These are phyloP conservation scores for Tupaia chinensis DNA, from an alignment of 2,113 vertebrate species.

Conservation along the genomic window DNA sequence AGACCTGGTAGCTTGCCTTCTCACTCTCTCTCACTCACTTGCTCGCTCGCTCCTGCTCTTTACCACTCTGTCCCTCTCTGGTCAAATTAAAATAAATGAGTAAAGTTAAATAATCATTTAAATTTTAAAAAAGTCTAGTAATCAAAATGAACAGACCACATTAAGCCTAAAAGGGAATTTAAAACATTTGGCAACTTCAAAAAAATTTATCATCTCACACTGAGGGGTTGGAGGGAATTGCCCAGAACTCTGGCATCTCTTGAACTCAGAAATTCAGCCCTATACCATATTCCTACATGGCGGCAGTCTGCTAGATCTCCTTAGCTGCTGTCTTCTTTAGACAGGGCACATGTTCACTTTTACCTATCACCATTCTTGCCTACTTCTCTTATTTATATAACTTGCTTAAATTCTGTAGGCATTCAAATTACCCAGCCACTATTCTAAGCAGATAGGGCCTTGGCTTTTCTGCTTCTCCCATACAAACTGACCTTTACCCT, in stretches of 20 bases:
- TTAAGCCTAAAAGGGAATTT: not conserved
- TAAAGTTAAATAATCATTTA: too few relatives aligned
- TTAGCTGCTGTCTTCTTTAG: not conserved
- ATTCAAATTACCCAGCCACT: not conserved
- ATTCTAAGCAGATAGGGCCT: not conserved
- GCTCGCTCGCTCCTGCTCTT: too few relatives aligned
- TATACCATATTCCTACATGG: not conserved
- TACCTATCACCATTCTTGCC: not conserved
- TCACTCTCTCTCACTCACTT: too few relatives aligned
- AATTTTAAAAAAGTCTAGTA: not conserved
- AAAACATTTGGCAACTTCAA: slow-evolving; percentile 18
- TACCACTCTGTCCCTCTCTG: too few relatives aligned
- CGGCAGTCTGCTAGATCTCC: not conserved
- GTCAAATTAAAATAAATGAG: too few relatives aligned
- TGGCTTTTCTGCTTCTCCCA: not conserved
- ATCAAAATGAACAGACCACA: slow-evolving; percentile 22
- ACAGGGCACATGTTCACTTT: not conserved
- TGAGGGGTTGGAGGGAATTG: too few relatives aligned
- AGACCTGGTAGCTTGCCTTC: too few relatives aligned
- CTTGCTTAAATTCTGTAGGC: not conserved
- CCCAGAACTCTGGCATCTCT: not conserved
- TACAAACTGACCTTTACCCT: not conserved
- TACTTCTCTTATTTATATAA: not conserved
- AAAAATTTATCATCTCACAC: slow-evolving; percentile 17
- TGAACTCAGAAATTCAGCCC: not conserved